These are phyloP conservation scores for Dolichotis patagonum DNA, from an alignment of 2,113 vertebrate species.

Conservation along the genomic window DNA sequence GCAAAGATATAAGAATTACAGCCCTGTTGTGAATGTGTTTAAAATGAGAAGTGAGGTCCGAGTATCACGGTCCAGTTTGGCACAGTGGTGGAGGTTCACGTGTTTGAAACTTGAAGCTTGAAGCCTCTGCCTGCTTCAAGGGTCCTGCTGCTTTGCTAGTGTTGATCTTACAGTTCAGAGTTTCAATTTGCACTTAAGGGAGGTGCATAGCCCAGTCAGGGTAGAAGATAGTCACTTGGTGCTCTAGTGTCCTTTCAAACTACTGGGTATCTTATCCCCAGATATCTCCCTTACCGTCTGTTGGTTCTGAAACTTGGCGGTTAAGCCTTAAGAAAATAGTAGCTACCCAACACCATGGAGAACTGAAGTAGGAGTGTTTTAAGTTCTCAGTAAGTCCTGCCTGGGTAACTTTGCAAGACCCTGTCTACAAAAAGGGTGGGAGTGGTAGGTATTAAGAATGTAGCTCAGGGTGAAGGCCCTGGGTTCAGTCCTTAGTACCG, in stretches of 20 bases:
- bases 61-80: fast-evolving
- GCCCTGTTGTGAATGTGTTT: neutral
- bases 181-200: neutral
- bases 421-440: neutral
- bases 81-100: neutral
- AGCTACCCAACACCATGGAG: neutral
- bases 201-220: neutral
- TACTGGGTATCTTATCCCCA: neutral
- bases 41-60: neutral
- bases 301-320: neutral
- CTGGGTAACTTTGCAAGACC: neutral
- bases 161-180: neutral
- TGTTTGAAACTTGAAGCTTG: neutral
- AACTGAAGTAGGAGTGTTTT: neutral
- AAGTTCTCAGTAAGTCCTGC: neutral
- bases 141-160: neutral
- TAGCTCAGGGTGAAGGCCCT: neutral
- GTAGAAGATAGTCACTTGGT: neutral
- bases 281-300: neutral
- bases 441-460: neutral
- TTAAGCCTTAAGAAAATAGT: neutral
- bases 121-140: fast-evolving
- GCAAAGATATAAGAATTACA: neutral
- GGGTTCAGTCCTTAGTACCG: neutral
- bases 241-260: neutral